A percentile compares a stretch with the other conserved stretches of the same genome.
phyloP scores from a whole-genome alignment of 2,113 vertebrate species.

The Machaerirhynchus nigripectus region DNA sequence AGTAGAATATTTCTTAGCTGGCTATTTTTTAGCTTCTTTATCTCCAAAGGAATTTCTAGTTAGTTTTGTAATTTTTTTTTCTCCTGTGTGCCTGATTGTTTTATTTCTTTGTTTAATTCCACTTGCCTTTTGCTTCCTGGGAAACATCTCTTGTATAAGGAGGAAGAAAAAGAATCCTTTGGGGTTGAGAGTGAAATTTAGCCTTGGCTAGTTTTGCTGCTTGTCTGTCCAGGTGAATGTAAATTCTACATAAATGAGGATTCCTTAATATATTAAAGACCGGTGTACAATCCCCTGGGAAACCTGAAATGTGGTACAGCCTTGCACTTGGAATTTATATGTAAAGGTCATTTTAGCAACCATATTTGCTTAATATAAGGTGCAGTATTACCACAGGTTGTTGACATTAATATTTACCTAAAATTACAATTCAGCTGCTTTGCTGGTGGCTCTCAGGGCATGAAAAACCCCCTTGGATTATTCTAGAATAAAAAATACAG shows the following conservation, averaged over 20 bases:
- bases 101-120: not conserved
- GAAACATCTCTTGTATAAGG: not conserved
- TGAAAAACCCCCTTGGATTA: not conserved
- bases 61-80: not conserved
- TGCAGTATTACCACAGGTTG: not conserved
- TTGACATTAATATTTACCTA: constrained; percentile 19
- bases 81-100: not conserved
- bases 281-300: not conserved
- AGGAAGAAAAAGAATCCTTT: not conserved
- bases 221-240: not conserved
- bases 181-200: not conserved
- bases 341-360: constrained; percentile 49
- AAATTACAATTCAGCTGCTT: not conserved
- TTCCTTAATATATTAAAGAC: not conserved
- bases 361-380: constrained; percentile 40
- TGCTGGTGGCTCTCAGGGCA: not conserved
- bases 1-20: not conserved
- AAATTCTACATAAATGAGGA: not conserved
- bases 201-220: not conserved
- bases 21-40: not conserved
- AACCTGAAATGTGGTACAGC: not conserved
- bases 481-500: not conserved
- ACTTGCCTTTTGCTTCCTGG: not conserved
- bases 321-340: not conserved
- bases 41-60: not conserved